These are phyloP conservation scores for Ursus arctos DNA, from an alignment of 2,113 vertebrate genomes.

Conservation along the genomic window DNA sequence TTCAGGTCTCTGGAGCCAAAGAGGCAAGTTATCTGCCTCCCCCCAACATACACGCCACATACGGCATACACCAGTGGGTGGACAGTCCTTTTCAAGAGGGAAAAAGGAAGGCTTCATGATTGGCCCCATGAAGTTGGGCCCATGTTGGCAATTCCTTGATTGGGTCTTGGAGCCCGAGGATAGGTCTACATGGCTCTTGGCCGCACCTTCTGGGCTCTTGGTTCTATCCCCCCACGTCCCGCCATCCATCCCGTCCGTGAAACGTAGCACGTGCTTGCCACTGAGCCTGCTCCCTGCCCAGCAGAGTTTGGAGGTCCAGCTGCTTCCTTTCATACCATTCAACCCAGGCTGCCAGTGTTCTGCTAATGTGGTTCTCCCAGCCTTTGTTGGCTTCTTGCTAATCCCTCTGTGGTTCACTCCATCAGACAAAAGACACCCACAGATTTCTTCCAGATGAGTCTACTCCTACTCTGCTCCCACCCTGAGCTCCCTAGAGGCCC, in stretches of 20 bases:
- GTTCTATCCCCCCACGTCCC: neutral
- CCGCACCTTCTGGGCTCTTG: neutral
- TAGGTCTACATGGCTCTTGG: neutral
- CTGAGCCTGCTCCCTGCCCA: neutral
- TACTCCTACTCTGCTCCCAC: rapidly evolving
- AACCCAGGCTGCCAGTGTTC: neutral
- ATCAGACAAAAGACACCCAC: neutral
- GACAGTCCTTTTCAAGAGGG: neutral
- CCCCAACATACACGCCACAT: no score
- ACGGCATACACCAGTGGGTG: neutral
- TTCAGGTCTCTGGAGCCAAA: neutral
- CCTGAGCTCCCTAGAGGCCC: no score
- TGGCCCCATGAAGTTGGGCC: neutral
- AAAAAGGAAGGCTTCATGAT: neutral
- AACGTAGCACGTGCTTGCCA: rapidly evolving
- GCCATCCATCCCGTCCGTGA: no score
- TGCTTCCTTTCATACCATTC: neutral
- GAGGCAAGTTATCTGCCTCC: neutral
- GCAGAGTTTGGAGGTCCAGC: neutral
- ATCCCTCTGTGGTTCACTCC: rapidly evolving
- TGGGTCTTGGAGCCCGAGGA: no score
- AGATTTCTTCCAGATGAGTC: neutral
- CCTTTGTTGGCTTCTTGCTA: neutral
- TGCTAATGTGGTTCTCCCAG: neutral
- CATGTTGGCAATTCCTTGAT: neutral